Conservation (phyloP, 2,113 vertebrate species). For the Prietella phreatophila region DNA sequence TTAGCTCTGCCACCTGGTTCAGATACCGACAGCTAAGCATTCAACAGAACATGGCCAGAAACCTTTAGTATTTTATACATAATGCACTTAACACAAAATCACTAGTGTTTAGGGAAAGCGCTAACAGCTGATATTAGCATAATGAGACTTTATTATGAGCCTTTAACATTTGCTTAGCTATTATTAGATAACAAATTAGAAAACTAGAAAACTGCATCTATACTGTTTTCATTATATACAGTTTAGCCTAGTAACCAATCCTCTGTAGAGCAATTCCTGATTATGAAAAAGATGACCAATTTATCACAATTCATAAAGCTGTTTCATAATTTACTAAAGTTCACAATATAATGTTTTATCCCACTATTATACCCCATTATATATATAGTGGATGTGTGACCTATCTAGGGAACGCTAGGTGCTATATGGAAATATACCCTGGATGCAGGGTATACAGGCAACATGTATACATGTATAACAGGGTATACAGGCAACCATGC, state of each 20-base stretch:
- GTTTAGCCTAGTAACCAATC: background rate
- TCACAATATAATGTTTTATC: background rate
- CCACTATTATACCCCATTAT: no score
- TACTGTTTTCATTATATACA: background rate
- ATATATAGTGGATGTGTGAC: background rate
- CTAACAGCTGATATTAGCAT: background rate
- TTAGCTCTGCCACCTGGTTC: conserved; percentile 35
- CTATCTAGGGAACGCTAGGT: background rate
- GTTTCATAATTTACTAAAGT: background rate
- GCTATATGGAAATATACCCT: background rate
- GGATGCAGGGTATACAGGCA: background rate
- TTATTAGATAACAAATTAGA: background rate
- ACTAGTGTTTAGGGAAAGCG: background rate
- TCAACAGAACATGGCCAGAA: background rate
- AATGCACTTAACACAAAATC: conserved; percentile 4
- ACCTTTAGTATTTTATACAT: background rate
- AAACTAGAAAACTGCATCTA: background rate
- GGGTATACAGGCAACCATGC: background rate
- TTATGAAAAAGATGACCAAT: background rate
- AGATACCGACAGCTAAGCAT: conserved; percentile 5
- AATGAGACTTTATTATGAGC: background rate
- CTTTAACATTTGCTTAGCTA: background rate
- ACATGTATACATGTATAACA: no score
- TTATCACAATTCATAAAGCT: background rate
- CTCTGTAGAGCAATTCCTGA: background rate